These are phyloP conservation scores for Oenanthe oenanthe DNA, from an alignment of 2,113 vertebrate species.

Conservation along the genomic window DNA sequence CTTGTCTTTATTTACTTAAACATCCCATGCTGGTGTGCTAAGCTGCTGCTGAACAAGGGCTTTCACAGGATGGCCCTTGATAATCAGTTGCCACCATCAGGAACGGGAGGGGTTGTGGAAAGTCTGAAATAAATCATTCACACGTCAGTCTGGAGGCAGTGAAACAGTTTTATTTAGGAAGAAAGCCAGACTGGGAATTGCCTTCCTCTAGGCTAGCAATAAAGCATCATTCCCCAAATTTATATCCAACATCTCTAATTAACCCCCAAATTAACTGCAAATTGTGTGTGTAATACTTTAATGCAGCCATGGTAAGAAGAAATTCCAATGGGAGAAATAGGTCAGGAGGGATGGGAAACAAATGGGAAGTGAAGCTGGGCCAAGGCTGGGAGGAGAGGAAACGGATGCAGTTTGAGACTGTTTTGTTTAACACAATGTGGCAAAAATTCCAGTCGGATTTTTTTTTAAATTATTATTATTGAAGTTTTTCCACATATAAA, in stretches of 20 bases:
- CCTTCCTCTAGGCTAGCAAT: background rate
- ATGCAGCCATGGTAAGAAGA: background rate
- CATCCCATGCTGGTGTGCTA: background rate
- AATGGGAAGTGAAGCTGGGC: background rate
- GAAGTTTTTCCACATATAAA: background rate
- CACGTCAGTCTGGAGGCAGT: background rate
- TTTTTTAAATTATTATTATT: background rate
- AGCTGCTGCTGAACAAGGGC: background rate
- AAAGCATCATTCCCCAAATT: background rate
- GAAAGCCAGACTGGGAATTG: background rate
- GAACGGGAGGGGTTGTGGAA: background rate
- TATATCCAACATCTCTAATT: fast-evolving
- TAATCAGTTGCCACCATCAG: background rate
- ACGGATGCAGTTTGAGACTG: background rate
- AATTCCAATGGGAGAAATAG: background rate
- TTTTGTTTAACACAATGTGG: background rate
- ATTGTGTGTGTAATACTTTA: background rate
- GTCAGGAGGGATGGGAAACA: background rate
- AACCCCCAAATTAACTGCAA: background rate
- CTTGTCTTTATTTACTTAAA: background rate
- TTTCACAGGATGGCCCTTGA: background rate
- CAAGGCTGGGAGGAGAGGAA: background rate
- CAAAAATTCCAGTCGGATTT: background rate
- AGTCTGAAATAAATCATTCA: background rate
- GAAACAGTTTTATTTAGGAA: background rate